Evolutionary conservation across 1,140 invertebrate genomes (phyloP), one percentile per base, ranked within the genome.

Genomic region (Caenorhabditis inopinata): DNA sequence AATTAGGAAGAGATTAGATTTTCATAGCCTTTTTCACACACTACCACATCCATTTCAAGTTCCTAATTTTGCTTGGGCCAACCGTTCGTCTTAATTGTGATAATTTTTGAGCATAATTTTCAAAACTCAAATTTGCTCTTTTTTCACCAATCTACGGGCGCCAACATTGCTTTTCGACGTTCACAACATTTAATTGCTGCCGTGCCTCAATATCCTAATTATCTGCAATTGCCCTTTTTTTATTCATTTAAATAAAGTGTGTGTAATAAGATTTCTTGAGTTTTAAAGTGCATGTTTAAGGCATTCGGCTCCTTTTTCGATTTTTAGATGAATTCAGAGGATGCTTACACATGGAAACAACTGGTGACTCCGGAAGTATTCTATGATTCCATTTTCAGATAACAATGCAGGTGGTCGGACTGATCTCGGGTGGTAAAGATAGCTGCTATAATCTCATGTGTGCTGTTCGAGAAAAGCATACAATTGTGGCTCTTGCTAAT

Each of bases 391-490:
- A 18, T 68, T 42, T 68, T 11, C 29, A 38, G 32, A 6, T 1
- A 18, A 46, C 23, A 76, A 96, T 96, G 94, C 93, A 92, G 90
- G 93, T 95, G 78, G 94, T 95, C 78, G 94, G 93, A 76, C 91
- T 96, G 88, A 92, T 95, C 84, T 97, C 95, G 91, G 97, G 97
- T 86, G 97, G 97, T 80, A 99, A 99, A 90, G 97, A 99, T 90
- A 98, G 96, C 90, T 96, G 94, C 90, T 99, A 94, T 90, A 98
- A 97, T 89, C 95, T 99, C 93, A 93, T 97, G 93, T 94, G 97
- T 90, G 98, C 96, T 91, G 92, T 97, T 84, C 93, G 93, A 85
- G 94, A 95, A 88, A 96, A 96, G 42, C 97, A 99, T 91, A 92
- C 95, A 86, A 94, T 99, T 86, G 94, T 98, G 29, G 96, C 96